A percentile compares a stretch with the other conserved stretches of the same genome.
phyloP scores from a whole-genome alignment of 2,888 invertebrate genomes.

The Coelinius sp. region DNA sequence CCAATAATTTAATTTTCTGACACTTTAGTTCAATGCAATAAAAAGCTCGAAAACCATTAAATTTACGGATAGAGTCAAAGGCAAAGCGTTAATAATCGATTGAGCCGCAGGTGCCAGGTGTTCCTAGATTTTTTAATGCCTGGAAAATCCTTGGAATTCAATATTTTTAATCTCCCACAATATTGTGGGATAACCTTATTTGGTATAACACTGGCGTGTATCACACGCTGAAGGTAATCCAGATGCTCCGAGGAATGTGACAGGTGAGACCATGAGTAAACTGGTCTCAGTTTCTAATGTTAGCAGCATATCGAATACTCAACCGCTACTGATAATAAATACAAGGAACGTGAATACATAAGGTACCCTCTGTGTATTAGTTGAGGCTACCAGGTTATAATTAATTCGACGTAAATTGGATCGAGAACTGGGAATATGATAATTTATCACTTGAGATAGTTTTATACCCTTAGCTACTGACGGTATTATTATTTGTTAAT shows the following conservation, averaged over 20 bases:
- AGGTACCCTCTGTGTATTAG: not conserved
- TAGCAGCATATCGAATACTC: not conserved
- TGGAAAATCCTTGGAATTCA: not conserved
- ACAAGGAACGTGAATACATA: not conserved
- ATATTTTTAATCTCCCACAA: not conserved
- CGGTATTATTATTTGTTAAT: constrained; percentile 43
- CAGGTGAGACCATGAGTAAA: constrained; percentile 15
- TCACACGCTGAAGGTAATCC: constrained; percentile 13
- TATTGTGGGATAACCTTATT: constrained; percentile 3
- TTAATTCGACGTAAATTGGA: constrained; percentile 16
- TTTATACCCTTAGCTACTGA: constrained; percentile 34
- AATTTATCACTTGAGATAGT: constrained; percentile 25
- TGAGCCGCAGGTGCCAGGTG: not conserved
- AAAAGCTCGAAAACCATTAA: too few relatives aligned
- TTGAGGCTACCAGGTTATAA: not conserved
- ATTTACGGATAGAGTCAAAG: too few relatives aligned
- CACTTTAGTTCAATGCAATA: too few relatives aligned
- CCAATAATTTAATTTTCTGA: too few relatives aligned
- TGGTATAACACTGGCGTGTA: constrained; percentile 3
- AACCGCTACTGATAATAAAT: constrained; percentile 7
- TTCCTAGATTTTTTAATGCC: not conserved
- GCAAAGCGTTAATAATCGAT: too few relatives aligned
- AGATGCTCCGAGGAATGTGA: constrained; percentile 1
- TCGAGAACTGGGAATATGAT: not conserved
- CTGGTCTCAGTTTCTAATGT: constrained; percentile 17